Percentiles rank a stretch among this genome's conserved stretches.
Conservation (phyloP, 2,888 invertebrate genomes). For the Orthosia cruda region DNA sequence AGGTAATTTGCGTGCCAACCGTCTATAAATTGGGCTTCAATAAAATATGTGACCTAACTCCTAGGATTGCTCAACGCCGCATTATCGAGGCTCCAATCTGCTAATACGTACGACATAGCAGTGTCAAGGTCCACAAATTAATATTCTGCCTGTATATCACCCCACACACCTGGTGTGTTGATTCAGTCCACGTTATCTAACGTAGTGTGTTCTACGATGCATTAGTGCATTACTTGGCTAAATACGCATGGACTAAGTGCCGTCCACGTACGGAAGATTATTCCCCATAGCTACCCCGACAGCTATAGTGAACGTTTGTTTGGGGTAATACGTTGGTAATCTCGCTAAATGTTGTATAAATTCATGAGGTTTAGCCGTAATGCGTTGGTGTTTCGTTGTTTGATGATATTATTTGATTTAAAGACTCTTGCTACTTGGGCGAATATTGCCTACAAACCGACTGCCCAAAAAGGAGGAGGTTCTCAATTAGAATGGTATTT, state of each 20-base stretch:
- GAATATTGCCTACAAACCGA: no score
- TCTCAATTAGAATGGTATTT: no score
- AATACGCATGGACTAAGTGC: conserved; percentile 56
- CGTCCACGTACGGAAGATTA: conserved; percentile 62
- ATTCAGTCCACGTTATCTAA: conserved; percentile 85
- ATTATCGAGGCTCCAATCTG: conserved; percentile 63
- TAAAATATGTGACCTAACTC: conserved; percentile 62
- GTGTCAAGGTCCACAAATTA: conserved; percentile 86
- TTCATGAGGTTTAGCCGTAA: conserved; percentile 38
- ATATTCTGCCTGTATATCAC: conserved; percentile 86
- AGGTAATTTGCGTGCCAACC: conserved; percentile 51
- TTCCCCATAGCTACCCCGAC: conserved; percentile 20
- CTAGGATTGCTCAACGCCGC: conserved; percentile 46
- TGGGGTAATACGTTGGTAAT: conserved; percentile 52
- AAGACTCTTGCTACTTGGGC: not conserved
- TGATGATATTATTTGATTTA: conserved; percentile 23
- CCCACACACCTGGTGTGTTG: conserved; percentile 83
- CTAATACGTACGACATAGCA: conserved; percentile 68
- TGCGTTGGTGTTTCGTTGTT: not conserved
- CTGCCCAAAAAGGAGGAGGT: no score
- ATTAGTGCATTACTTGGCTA: conserved; percentile 74
- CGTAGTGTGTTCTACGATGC: conserved; percentile 77
- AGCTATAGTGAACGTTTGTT: conserved; percentile 40
- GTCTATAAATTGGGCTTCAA: conserved; percentile 54
- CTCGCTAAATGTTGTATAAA: conserved; percentile 46